phyloP scores from a whole-genome alignment of 92 coral and sea anemone species.

The Phenganax marumi region DNA sequence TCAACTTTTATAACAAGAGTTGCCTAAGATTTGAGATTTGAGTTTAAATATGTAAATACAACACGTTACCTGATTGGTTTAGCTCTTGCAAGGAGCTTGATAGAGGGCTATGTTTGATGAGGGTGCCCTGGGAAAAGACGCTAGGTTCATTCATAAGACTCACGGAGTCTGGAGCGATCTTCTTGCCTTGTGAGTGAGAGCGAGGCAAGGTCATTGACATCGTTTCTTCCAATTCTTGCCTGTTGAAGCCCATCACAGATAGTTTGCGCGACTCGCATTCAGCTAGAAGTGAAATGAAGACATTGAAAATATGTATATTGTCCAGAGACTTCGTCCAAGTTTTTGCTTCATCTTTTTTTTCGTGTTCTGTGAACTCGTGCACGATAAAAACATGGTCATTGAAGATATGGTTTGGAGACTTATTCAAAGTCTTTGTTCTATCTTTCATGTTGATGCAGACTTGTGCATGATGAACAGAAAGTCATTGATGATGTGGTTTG shows the following conservation, averaged over 20 bases:
- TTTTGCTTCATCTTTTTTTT: neutral
- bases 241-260: slow-evolving; percentile 2
- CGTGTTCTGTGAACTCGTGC: neutral
- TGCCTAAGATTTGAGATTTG: no score
- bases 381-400: no score
- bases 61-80: slow-evolving; percentile 18
- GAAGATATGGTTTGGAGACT: no score
- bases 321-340: neutral
- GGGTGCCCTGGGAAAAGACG: neutral
- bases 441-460: no score
- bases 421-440: no score
- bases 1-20: no score
- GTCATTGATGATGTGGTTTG: no score
- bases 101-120: neutral
- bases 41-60: no score
- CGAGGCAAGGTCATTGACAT: slow-evolving; percentile 36
- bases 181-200: neutral
- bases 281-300: neutral
- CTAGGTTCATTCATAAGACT: slow-evolving; percentile 36
- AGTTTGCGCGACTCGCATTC: slow-evolving; percentile 33
- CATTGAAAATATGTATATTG: neutral
- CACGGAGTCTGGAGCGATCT: slow-evolving; percentile 29
- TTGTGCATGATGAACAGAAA: no score
- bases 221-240: slow-evolving; percentile 16
- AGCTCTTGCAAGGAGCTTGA: slow-evolving; percentile 37